Percentiles rank a stretch among this genome's conserved stretches.
Evolutionary conservation across 2,113 vertebrate species (phyloP).

Genomic region (Eurystomus gularis): DNA sequence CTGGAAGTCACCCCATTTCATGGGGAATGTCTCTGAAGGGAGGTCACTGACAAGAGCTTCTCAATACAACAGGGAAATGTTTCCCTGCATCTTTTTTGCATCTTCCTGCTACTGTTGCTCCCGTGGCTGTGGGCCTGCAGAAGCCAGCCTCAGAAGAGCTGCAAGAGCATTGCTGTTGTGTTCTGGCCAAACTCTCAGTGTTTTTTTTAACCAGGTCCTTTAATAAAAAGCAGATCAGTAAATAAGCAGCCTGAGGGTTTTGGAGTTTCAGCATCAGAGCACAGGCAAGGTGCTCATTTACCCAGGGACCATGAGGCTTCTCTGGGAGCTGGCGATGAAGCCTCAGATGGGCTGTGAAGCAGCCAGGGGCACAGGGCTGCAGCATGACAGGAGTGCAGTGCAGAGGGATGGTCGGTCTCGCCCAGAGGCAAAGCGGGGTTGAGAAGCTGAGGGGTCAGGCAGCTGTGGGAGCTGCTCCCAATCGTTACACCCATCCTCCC

Average conservation of each 20-base stretch:
- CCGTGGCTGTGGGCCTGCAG: not conserved
- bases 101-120: not conserved
- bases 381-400: not conserved
- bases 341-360: not conserved
- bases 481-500: not conserved
- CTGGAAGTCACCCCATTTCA: not conserved
- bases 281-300: not conserved
- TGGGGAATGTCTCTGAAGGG: not conserved
- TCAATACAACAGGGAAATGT: fast-evolving
- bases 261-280: not conserved
- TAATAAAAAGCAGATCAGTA: not conserved
- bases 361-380: not conserved
- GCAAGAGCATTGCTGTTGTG: not conserved
- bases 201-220: not conserved
- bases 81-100: not conserved
- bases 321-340: not conserved
- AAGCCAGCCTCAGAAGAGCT: not conserved
- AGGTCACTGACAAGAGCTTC: not conserved
- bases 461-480: not conserved
- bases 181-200: not conserved
- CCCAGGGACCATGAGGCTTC: not conserved
- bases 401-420: not conserved
- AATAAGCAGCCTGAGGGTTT: not conserved
- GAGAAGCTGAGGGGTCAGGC: not conserved
- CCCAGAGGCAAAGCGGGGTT: fast-evolving